A percentile compares a stretch with the other conserved stretches of the same genome.
Conservation (phyloP, 1,140 invertebrate species). For the Solenopsis fugax region DNA sequence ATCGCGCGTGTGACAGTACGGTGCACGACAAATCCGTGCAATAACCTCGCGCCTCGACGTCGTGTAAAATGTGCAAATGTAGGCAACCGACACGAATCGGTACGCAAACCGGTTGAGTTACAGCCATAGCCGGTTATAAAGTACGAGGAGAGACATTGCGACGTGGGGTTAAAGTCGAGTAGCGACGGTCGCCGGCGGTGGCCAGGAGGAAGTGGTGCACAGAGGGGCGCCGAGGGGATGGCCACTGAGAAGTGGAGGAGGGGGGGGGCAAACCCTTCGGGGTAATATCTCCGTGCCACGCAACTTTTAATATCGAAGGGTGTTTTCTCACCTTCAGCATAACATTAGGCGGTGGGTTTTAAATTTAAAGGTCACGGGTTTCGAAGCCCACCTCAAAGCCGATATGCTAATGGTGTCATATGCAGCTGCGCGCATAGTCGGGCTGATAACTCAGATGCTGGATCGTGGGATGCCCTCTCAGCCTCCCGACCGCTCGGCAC, state of each 20-base stretch:
- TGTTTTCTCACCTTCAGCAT: conserved; percentile 84
- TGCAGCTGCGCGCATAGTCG: conserved; percentile 58
- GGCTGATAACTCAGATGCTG: conserved; percentile 61
- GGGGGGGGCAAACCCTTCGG: conserved; percentile 23
- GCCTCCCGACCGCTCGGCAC: background rate
- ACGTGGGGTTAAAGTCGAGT: conserved; percentile 63
- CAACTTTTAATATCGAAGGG: conserved; percentile 85
- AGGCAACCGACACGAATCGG: conserved; percentile 74
- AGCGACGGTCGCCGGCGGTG: conserved; percentile 11
- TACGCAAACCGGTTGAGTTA: conserved; percentile 78
- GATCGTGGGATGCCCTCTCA: conserved; percentile 40
- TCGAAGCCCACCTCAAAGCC: conserved; percentile 78
- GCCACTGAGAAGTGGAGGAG: conserved; percentile 16
- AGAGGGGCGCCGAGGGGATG: background rate
- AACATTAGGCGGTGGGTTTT: conserved; percentile 80
- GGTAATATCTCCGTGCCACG: conserved; percentile 83
- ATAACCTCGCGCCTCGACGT: conserved; percentile 70
- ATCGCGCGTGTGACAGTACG: conserved; percentile 50
- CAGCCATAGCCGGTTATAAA: conserved; percentile 72
- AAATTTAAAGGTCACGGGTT: conserved; percentile 82
- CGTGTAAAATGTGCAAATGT: conserved; percentile 77
- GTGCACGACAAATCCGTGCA: conserved; percentile 76
- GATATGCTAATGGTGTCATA: conserved; percentile 84
- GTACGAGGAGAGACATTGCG: conserved; percentile 63
- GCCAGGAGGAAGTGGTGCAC: conserved; percentile 22